A percentile compares a stretch with the other conserved stretches of the same genome.
These are phyloP conservation scores for Drosophila percnosoma DNA, from an alignment of 2,888 invertebrate species.

Conservation along the genomic window DNA sequence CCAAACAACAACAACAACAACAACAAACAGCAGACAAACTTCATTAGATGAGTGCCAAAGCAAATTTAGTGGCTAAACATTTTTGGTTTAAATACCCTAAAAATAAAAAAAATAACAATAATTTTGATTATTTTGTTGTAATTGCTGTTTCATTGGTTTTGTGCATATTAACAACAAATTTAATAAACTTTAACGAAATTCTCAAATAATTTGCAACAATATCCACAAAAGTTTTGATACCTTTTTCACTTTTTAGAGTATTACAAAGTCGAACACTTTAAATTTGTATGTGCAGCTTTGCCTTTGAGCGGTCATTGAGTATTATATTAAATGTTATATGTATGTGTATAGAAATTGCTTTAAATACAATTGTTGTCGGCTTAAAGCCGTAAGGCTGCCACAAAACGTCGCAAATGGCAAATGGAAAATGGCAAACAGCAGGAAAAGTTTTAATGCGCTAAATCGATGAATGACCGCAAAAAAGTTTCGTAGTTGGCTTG, in stretches of 20 bases:
- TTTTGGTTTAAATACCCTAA: conserved; percentile 31
- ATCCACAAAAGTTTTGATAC: not conserved
- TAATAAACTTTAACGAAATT: not conserved
- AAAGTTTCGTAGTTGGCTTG: conserved; percentile 50
- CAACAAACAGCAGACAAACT: conserved; percentile 57
- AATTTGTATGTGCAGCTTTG: not conserved
- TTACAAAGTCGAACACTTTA: conserved; percentile 4
- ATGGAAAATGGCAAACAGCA: conserved; percentile 62
- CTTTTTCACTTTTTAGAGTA: not conserved
- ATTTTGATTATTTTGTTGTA: not conserved
- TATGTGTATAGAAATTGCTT: conserved; percentile 4
- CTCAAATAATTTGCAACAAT: not conserved
- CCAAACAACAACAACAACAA: conserved; percentile 35
- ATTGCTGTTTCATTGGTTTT: not conserved
- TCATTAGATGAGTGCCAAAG: conserved; percentile 54
- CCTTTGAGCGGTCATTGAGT: conserved; percentile 2
- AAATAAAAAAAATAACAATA: not conserved
- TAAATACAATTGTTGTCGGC: conserved; percentile 44
- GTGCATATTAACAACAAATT: not conserved
- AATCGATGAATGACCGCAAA: conserved; percentile 79
- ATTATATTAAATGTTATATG: conserved; percentile 2
- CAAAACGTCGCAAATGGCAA: conserved; percentile 20
- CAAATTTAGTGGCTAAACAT: conserved; percentile 31
- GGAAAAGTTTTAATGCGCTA: conserved; percentile 75
- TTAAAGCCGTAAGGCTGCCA: conserved; percentile 20